phyloP scores from a whole-genome alignment of 2,888 invertebrate species.

The Patella pellucida region DNA sequence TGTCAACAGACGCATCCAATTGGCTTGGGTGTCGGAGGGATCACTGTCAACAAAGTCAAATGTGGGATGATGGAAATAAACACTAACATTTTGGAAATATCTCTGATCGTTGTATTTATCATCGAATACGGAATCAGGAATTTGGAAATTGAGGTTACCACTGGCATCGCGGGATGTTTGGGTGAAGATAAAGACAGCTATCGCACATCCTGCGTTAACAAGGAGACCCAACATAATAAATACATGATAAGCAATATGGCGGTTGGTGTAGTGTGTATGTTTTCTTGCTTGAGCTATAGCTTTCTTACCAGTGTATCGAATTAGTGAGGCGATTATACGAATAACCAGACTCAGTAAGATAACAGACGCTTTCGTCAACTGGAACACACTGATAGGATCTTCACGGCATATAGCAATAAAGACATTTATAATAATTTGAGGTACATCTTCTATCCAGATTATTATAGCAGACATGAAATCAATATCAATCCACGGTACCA shows the following conservation, averaged over 20 bases:
- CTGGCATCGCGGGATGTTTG: slow-evolving; percentile 52
- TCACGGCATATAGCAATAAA: slow-evolving; percentile 51
- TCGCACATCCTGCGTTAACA: slow-evolving; percentile 45
- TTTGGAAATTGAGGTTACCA: slow-evolving; percentile 51
- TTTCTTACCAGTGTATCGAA: slow-evolving; percentile 45
- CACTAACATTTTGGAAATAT: slow-evolving; percentile 57
- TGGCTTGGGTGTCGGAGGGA: slow-evolving; percentile 20
- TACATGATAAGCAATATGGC: slow-evolving; percentile 48
- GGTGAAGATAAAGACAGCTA: slow-evolving; percentile 55
- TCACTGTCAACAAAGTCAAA: slow-evolving; percentile 36
- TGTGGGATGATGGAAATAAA: slow-evolving; percentile 52
- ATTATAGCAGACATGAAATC: slow-evolving; percentile 45
- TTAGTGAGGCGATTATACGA: slow-evolving; percentile 43
- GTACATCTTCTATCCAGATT: slow-evolving; percentile 51
- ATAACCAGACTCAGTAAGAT: slow-evolving; percentile 50
- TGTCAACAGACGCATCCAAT: slow-evolving; percentile 45
- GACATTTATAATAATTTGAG: slow-evolving; percentile 43
- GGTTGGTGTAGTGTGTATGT: slow-evolving; percentile 36
- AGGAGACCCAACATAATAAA: slow-evolving; percentile 56
- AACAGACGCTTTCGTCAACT: slow-evolving; percentile 49
- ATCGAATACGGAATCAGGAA: slow-evolving; percentile 48
- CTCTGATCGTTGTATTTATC: slow-evolving; percentile 53
- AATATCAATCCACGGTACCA: slow-evolving; percentile 38
- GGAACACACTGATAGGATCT: slow-evolving; percentile 55
- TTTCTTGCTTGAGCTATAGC: slow-evolving; percentile 28